A percentile compares a stretch with the other conserved stretches of the same genome.
Conservation (phyloP, 2,888 invertebrate genomes). For the Branchellion lobata region DNA sequence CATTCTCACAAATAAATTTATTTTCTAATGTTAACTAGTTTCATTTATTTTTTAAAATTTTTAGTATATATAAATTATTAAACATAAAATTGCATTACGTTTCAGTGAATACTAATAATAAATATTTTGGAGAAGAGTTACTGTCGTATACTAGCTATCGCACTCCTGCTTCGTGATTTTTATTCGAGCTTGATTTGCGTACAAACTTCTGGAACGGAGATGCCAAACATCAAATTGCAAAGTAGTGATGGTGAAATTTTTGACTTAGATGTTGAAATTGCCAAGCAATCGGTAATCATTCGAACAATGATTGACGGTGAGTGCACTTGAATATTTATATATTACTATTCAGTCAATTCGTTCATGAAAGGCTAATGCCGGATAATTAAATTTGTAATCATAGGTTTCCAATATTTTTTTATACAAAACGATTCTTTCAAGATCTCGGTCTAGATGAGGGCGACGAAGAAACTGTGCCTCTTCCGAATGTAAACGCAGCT, state of each 20-base stretch:
- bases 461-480: constrained; percentile 78
- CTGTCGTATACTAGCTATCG: too few relatives aligned
- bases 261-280: constrained; percentile 92
- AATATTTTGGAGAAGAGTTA: too few relatives aligned
- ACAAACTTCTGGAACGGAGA: too few relatives aligned
- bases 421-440: constrained; percentile 43
- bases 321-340: constrained; percentile 57
- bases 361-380: neutral
- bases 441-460: constrained; percentile 67
- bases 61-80: too few relatives aligned
- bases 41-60: too few relatives aligned
- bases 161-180: too few relatives aligned
- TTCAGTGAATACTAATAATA: too few relatives aligned
- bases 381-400: neutral
- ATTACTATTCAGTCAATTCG: neutral
- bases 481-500: constrained; percentile 95
- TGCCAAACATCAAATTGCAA: constrained; percentile 91
- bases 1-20: too few relatives aligned
- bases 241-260: constrained; percentile 93
- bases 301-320: constrained; percentile 89
- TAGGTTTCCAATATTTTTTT: neutral
- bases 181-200: too few relatives aligned
- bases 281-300: constrained; percentile 94
- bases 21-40: too few relatives aligned
- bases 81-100: too few relatives aligned